Evolutionary conservation across 2,113 vertebrate species (phyloP), one percentile per base, ranked within the genome.

Genomic region (Actenoides lindsayi): DNA sequence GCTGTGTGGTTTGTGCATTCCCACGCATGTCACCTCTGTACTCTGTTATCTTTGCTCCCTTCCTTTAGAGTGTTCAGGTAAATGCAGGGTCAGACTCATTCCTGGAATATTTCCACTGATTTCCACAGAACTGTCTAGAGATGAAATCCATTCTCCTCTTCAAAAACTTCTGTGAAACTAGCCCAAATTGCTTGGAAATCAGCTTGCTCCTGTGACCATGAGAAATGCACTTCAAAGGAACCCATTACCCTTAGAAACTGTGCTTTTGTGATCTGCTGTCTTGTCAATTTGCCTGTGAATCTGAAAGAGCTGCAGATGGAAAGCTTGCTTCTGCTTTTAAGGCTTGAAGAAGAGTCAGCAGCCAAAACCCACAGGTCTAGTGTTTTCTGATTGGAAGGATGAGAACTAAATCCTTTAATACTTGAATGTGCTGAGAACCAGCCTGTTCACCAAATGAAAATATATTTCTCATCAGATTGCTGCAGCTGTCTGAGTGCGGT

Each of bases 211-310:
- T 91, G 59, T 94, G 83, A 89, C 94, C 54, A 14, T 62, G 89
- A 78, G 76, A 96, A 95, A 95, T 62, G 56, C 16, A 54, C 89
- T 97, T 96, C 94, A 97, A 85, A 94, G 84, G 89, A 83, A 54
- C n/a, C 54, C 94, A 91, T 93, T 95, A 87, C 62, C 83, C 92
- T 84, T 82, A 82, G 89, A 92, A 94, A 91, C 83, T 67, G 31
- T 37, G 70, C 80, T 77, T 84, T 79, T 92, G 81, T 92, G 77
- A 79, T 93, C 86, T 76, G 48, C 87, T 94, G 83, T 96, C 89
- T 91, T 93, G 83, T 93, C 91, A 87, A 6, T 95, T 95, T 89
- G 63, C 77, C 83, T 2, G 5, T 78, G 81, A 91, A 85, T 89
- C 77, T 94, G 67, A 94, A 92, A 84, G 62, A 89, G 69, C 53